A percentile compares a stretch with the other conserved stretches of the same genome.
phyloP scores from a whole-genome alignment of 2,797 vertebrate species.

The Notolabrus celidotus region DNA sequence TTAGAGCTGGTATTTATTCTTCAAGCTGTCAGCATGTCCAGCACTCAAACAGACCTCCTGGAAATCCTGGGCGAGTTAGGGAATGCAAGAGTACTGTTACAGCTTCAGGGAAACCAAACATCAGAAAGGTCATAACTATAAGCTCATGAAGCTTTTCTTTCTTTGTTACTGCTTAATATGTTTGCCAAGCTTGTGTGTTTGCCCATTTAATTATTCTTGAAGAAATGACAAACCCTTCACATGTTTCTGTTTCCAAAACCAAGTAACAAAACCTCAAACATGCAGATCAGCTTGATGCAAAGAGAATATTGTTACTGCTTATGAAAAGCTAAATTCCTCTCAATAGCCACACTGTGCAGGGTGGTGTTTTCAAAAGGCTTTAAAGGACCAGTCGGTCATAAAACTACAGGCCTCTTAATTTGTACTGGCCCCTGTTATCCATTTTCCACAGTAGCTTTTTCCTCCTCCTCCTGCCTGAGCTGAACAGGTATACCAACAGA shows the following conservation, averaged over 20 bases:
- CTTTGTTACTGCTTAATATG: slow-evolving; percentile 27
- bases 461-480: slow-evolving; percentile 25
- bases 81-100: slow-evolving; percentile 8
- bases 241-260: slow-evolving; percentile 57
- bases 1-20: slow-evolving; percentile 8
- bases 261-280: slow-evolving; percentile 51
- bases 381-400: slow-evolving; percentile 32
- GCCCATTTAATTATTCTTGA: slow-evolving; percentile 71
- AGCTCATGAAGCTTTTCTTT: slow-evolving; percentile 18
- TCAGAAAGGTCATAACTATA: slow-evolving; percentile 59
- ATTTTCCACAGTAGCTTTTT: slow-evolving; percentile 23
- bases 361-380: neutral
- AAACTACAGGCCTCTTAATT: slow-evolving; percentile 29
- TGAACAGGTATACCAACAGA: slow-evolving; percentile 11
- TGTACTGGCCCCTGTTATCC: slow-evolving; percentile 24
- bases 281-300: slow-evolving; percentile 44
- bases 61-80: slow-evolving; percentile 36
- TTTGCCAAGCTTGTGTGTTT: slow-evolving; percentile 64
- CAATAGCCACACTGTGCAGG: slow-evolving; percentile 21
- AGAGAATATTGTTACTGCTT: slow-evolving; percentile 51
- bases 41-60: slow-evolving; percentile 10
- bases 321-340: slow-evolving; percentile 51
- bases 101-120: slow-evolving; percentile 37
- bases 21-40: slow-evolving; percentile 15
- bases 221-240: slow-evolving; percentile 60